Percentiles rank a stretch among this genome's conserved stretches.
Conservation (phyloP, 2,888 invertebrate genomes). For the Germaria angustata region DNA sequence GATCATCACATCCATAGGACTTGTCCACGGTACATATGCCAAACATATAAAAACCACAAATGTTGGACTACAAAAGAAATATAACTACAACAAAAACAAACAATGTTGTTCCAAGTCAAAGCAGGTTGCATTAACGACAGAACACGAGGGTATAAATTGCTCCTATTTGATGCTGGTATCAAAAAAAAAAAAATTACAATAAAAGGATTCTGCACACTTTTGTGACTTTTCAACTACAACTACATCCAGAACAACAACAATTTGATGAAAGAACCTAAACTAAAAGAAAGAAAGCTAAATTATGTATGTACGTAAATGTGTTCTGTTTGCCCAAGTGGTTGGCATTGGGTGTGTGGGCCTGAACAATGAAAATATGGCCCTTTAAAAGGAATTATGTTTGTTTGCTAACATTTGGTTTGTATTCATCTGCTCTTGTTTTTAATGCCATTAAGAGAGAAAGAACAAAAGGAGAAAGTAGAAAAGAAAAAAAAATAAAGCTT, state of each 20-base stretch:
- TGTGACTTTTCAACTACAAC: conserved; percentile 15
- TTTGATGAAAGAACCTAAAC: not conserved
- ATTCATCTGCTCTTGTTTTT: not conserved
- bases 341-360: not conserved
- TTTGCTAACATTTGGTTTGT: conserved; percentile 21
- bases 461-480: conserved; percentile 17
- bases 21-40: not conserved
- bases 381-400: too few relatives aligned
- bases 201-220: conserved; percentile 10
- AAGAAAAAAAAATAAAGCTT: not conserved
- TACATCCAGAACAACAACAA: not conserved
- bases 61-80: conserved; percentile 5
- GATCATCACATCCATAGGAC: too few relatives aligned
- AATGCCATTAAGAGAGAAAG: conserved; percentile 19
- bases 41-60: not conserved
- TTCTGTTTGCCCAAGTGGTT: not conserved
- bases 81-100: not conserved
- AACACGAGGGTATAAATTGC: conserved; percentile 7
- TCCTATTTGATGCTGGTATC: not conserved
- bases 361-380: not conserved
- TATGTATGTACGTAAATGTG: not conserved
- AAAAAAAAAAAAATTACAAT: not conserved
- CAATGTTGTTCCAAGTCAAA: conserved; percentile 7
- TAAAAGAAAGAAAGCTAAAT: not conserved
- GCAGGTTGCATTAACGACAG: conserved; percentile 4